Percentiles rank a stretch among this genome's conserved stretches.
Evolutionary conservation across 1,140 invertebrate genomes (phyloP).

Genomic region (Pomacea maculata): DNA sequence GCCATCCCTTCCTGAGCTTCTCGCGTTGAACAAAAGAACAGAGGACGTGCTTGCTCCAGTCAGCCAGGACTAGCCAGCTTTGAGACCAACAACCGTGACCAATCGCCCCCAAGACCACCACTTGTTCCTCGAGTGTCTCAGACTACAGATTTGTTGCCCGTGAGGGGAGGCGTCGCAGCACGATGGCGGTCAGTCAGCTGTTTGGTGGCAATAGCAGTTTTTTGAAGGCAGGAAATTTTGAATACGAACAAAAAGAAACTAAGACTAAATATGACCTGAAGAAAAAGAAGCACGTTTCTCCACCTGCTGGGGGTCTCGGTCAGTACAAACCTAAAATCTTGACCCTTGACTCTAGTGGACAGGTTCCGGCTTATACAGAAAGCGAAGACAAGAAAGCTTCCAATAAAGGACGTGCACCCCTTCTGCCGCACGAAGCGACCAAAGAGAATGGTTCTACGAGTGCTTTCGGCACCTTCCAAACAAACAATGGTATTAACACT

Average conservation of each 20-base stretch:
- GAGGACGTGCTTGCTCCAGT: no score
- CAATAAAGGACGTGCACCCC: background rate
- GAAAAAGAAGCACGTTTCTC: conserved; percentile 6
- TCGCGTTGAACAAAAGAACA: no score
- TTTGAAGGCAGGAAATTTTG: background rate
- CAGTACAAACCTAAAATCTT: conserved; percentile 34
- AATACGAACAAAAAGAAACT: conserved; percentile 25
- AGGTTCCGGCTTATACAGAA: background rate
- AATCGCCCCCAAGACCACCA: background rate
- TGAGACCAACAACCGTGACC: background rate
- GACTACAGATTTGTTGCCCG: background rate
- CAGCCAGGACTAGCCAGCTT: no score
- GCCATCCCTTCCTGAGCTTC: no score
- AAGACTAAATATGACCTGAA: conserved; percentile 21
- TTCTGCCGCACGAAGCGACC: background rate
- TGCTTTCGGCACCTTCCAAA: background rate
- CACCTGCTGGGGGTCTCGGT: conserved; percentile 11
- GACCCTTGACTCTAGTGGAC: background rate
- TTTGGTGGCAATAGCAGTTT: conserved; percentile 8
- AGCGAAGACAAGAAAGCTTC: background rate
- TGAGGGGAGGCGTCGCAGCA: background rate
- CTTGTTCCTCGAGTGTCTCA: background rate
- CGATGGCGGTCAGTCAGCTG: conserved; percentile 12
- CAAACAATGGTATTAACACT: background rate
- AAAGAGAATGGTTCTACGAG: background rate